phyloP scores from a whole-genome alignment of 2,113 vertebrate genomes.

The Proteles cristata region DNA sequence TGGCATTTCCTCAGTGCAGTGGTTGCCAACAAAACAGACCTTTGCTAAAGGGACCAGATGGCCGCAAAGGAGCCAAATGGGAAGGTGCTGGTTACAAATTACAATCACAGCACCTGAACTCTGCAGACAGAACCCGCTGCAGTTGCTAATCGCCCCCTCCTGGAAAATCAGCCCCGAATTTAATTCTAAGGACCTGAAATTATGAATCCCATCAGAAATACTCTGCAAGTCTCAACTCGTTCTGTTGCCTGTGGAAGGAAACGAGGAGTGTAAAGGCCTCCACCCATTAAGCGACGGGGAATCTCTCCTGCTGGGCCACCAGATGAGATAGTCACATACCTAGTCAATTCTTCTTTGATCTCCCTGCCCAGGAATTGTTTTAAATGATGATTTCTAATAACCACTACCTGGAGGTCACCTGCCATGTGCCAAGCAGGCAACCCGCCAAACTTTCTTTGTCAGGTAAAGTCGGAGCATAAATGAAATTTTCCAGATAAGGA shows the following conservation, averaged over 20 bases:
- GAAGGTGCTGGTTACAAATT: constrained; percentile 61
- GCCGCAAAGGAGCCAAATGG: constrained; percentile 48
- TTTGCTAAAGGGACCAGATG: constrained; percentile 61
- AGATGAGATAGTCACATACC: not conserved
- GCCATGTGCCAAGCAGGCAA: not conserved
- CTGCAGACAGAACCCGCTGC: not conserved
- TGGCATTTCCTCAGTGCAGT: constrained; percentile 45
- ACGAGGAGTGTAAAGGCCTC: not conserved
- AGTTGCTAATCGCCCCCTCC: not conserved
- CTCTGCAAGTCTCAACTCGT: not conserved
- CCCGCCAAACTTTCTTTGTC: not conserved
- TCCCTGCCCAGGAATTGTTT: not conserved
- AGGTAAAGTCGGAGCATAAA: not conserved
- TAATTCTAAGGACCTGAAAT: constrained; percentile 31
- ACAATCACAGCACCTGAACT: constrained; percentile 20
- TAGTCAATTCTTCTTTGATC: not conserved
- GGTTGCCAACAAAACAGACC: constrained; percentile 53
- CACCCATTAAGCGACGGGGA: too few species aligned
- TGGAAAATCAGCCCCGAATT: constrained; percentile 55
- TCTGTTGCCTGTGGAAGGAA: not conserved
- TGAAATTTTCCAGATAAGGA: not conserved
- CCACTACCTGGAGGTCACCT: not conserved
- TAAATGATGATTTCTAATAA: not conserved
- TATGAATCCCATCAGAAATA: constrained; percentile 46
- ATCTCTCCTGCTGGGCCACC: not conserved